A percentile compares a stretch with the other conserved stretches of the same genome.
Conservation (phyloP, 2,113 vertebrate genomes). For the Raja brachyura region DNA sequence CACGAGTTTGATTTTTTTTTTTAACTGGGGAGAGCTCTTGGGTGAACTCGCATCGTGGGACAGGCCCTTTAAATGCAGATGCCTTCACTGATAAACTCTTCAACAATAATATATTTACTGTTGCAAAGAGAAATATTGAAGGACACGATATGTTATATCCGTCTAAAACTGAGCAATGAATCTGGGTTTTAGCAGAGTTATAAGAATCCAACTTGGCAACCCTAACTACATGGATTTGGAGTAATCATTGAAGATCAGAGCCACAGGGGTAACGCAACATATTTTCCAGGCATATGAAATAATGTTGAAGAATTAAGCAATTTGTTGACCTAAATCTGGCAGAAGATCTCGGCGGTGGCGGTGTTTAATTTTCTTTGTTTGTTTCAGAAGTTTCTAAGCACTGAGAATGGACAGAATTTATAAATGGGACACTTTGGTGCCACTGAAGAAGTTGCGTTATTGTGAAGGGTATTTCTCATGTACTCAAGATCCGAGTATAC, state of each 20-base stretch:
- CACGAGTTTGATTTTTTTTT: too few species aligned
- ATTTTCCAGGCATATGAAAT: constrained; percentile 84
- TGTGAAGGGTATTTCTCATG: constrained; percentile 37
- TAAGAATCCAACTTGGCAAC: constrained; percentile 73
- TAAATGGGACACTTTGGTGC: constrained; percentile 13
- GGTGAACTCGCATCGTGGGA: too few species aligned
- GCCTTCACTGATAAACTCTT: constrained; percentile 78
- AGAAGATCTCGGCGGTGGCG: not conserved
- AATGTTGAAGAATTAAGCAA: constrained; percentile 82
- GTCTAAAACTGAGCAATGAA: constrained; percentile 88
- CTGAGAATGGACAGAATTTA: constrained; percentile 36
- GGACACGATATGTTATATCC: constrained; percentile 98
- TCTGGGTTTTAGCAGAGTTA: constrained; percentile 90
- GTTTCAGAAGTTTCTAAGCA: constrained; percentile 22
- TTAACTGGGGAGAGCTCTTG: too few species aligned
- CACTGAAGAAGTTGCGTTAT: constrained; percentile 32
- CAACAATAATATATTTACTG: constrained; percentile 87
- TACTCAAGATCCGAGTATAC: constrained; percentile 35
- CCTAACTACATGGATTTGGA: constrained; percentile 69
- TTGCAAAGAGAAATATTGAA: constrained; percentile 88
- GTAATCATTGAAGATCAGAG: constrained; percentile 87
- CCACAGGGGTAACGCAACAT: constrained; percentile 79
- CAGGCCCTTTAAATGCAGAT: too few species aligned
- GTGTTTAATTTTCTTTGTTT: constrained; percentile 13
- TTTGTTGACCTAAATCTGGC: not conserved